Conservation (phyloP, 2,797 vertebrate genomes). For the Limosa lapponica region DNA sequence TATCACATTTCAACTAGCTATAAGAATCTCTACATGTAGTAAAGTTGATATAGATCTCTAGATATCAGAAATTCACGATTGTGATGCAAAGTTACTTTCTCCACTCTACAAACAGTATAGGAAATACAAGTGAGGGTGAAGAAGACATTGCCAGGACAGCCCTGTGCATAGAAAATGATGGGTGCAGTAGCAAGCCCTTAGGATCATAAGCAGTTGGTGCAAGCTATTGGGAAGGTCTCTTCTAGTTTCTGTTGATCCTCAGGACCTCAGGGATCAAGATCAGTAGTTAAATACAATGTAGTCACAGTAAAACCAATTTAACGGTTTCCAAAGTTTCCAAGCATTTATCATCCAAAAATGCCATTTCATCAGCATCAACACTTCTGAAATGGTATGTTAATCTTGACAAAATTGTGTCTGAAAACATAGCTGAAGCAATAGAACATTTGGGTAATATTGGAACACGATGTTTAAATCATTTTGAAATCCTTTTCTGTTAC, state of each 20-base stretch:
- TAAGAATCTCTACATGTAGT: not conserved
- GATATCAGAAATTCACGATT: not conserved
- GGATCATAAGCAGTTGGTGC: not conserved
- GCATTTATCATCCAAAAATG: not conserved
- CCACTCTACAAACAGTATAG: not conserved
- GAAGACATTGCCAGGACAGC: not conserved
- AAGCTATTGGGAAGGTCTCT: not conserved
- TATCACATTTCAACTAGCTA: fast-evolving
- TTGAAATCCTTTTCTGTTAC: not conserved
- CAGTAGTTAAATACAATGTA: not conserved
- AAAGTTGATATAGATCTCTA: not conserved
- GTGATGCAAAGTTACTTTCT: not conserved
- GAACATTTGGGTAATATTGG: not conserved
- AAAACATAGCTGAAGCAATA: not conserved
- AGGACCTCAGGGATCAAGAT: not conserved
- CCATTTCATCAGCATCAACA: not conserved
- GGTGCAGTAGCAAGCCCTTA: not conserved
- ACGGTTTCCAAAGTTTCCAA: not conserved
- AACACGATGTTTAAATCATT: not conserved
- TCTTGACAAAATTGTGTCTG: not conserved
- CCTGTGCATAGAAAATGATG: not conserved
- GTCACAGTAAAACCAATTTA: not conserved
- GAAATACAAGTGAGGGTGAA: not conserved
- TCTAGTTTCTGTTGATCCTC: not conserved
- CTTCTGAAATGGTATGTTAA: not conserved